Evolutionary conservation across 1,140 invertebrate genomes (phyloP).

Genomic region (Calliopsis andreniformis): DNA sequence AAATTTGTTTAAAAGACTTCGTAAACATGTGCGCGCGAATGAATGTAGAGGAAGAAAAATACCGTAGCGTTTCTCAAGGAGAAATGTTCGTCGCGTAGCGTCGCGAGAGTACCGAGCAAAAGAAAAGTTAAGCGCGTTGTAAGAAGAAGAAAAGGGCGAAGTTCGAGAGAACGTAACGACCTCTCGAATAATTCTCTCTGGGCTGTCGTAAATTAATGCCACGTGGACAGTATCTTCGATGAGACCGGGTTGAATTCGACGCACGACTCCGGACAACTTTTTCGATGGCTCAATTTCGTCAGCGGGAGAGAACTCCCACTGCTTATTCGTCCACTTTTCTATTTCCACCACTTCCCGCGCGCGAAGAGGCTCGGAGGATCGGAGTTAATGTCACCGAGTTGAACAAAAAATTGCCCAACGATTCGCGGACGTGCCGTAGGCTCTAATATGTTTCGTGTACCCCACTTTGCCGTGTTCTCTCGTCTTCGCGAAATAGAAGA

Average conservation of each 20-base stretch:
- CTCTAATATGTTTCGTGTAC: conserved; percentile 78
- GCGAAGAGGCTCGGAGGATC: conserved; percentile 39
- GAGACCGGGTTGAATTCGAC: conserved; percentile 63
- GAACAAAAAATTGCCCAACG: conserved; percentile 70
- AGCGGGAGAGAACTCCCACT: conserved; percentile 31
- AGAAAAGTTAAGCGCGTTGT: conserved; percentile 14
- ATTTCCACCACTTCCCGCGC: neutral
- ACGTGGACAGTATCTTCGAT: conserved; percentile 33
- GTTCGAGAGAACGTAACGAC: conserved; percentile 31
- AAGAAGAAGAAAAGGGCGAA: neutral
- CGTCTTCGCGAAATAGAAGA: neutral
- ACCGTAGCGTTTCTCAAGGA: neutral
- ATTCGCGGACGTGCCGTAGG: conserved; percentile 74
- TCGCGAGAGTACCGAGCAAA: neutral
- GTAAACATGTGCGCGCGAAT: too few species aligned
- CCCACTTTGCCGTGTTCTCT: conserved; percentile 53
- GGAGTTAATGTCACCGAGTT: conserved; percentile 64
- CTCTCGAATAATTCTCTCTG: conserved; percentile 53
- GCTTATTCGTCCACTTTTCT: conserved; percentile 5
- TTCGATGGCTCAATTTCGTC: conserved; percentile 76
- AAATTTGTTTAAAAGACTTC: too few species aligned
- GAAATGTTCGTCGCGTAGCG: conserved; percentile 14
- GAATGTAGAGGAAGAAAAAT: neutral
- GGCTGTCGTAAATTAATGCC: conserved; percentile 62
- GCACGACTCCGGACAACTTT: conserved; percentile 72